Base-by-base conservation (phyloP, 2,888 invertebrate species). In the Arenicola marina region DNA sequence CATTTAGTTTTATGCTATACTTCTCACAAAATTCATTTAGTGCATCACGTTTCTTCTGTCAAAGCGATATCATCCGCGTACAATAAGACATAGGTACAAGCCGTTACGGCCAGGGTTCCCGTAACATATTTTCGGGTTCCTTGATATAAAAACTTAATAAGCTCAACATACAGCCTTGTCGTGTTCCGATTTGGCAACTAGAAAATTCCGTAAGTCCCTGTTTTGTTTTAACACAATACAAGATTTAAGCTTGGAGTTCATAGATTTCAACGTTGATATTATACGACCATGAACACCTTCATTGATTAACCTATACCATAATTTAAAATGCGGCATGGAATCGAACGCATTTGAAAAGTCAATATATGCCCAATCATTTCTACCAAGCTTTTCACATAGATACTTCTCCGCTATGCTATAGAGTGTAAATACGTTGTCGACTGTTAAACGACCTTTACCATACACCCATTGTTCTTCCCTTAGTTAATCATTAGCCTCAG, bases 101-200 rank as follows among this genome's bases (percentile, higher is more conserved):
- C 48, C 26, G 18, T 24, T 11, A 7, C 11, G 18, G 24, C 7
- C 26, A 7, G 7, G 7, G 18, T n/a, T 24, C 26, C 11, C 24
- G 7, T n/a, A 11, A 48, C 48, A 48, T 48, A 7, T 11, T 7
- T 7, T n/a, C 48, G 7, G 24, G 24, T 48, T 48, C 48, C 7
- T 48, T 48, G 7, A 48, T 48, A 24, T 48, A 48, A 11, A 48
- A 7, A 7, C 11, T 48, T 7, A 48, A 48, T 7, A 48, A 24
- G 48, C 18, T 38, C 18, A 48, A n/a, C 48, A 48, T 48, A 48
- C 48, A 48, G 7, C 48, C 48, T 48, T 48, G 48, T 48, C 48
- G 11, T 48, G 48, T 48, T 48, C 48, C 48, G 24, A 48, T 48
- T 7, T 7, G 15, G 24, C 48, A 48, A n/a, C 7, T 11, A 48